Evolutionary conservation across 2,113 vertebrate genomes (phyloP).

Genomic region (Eira barbara): DNA sequence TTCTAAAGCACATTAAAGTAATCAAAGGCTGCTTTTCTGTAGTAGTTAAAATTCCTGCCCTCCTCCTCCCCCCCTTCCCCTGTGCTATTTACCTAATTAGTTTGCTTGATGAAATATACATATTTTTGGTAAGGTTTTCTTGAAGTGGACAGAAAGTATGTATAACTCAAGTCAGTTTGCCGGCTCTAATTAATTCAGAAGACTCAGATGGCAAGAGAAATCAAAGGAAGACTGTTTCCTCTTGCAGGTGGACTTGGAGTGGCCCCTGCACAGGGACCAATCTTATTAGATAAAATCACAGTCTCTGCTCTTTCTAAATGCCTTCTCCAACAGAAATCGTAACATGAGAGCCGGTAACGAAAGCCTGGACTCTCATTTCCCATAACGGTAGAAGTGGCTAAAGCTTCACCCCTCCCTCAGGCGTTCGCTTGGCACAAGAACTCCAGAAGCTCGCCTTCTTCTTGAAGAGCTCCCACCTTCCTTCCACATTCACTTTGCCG

Average conservation of each 20-base stretch:
- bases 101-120: slow-evolving; percentile 3
- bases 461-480: background rate
- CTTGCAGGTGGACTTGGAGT: background rate
- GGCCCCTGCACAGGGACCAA: background rate
- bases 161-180: background rate
- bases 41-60: background rate
- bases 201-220: background rate
- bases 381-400: background rate
- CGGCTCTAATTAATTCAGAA: background rate
- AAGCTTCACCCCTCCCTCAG: background rate
- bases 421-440: background rate
- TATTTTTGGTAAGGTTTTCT: background rate
- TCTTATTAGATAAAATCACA: background rate
- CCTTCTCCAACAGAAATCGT: background rate
- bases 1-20: background rate
- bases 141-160: background rate
- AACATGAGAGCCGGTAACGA: background rate
- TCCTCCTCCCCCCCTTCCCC: background rate
- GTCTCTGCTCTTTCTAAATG: background rate
- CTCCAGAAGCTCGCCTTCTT: background rate
- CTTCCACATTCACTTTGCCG: background rate
- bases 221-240: background rate
- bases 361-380: background rate
- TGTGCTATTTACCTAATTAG: background rate
- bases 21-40: background rate